These are phyloP conservation scores for Lepus americanus DNA, from an alignment of 2,113 vertebrate genomes.

Conservation along the genomic window DNA sequence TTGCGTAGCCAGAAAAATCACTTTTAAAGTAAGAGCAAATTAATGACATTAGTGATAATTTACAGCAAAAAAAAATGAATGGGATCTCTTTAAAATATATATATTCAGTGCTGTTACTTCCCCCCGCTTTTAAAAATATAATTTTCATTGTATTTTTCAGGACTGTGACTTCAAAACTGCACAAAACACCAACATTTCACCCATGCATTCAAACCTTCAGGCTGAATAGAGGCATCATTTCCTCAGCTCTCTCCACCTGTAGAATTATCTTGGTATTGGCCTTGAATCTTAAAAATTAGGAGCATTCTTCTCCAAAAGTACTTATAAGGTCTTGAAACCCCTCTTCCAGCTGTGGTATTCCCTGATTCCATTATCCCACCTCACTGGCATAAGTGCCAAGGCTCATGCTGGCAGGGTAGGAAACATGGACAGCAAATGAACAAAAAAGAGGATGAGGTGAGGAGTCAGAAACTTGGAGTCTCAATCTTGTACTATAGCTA, in stretches of 20 bases:
- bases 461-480: not conserved
- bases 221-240: not conserved
- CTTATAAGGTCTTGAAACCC: not conserved
- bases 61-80: constrained; percentile 61
- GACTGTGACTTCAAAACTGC: not conserved
- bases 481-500: not conserved
- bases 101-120: constrained; percentile 6
- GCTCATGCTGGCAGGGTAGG: not conserved
- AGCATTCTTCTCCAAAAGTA: not conserved
- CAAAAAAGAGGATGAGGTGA: not conserved
- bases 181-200: not conserved
- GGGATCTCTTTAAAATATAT: constrained; percentile 44
- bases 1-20: constrained; percentile 10
- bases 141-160: constrained; percentile 35
- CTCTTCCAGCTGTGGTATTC: not conserved
- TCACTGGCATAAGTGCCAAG: not conserved
- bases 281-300: not conserved
- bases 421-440: not conserved
- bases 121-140: constrained; percentile 28
- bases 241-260: not conserved
- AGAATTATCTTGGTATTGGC: not conserved
- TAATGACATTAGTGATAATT: constrained; percentile 58
- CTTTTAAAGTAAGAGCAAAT: constrained; percentile 71
- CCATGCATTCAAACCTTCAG: not conserved
- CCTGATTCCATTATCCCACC: not conserved